Evolutionary conservation across 2,888 invertebrate genomes (phyloP), one percentile per base, ranked within the genome.

Genomic region (Ormyrus rosae): DNA sequence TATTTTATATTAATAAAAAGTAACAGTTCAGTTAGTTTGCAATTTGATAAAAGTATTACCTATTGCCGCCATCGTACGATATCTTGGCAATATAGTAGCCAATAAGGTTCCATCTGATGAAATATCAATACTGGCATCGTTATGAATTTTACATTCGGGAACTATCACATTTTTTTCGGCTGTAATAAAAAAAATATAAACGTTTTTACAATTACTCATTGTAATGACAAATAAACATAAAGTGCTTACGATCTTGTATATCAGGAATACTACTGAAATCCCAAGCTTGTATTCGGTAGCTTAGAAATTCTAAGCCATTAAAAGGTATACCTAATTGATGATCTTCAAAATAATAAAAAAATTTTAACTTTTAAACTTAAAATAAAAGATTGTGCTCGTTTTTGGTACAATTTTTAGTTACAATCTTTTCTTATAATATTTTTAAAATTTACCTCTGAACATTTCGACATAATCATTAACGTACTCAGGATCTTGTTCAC

Each of bases 71-170:
- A 94, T 94, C 34, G 95, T 92, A 83, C 95, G 93, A 56, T 94
- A 94, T 7, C 95, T 93, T 1, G 96, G 96, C 48, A 96, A 91
- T 82, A 96, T 92, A 0, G 96, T 95, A 7, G 96, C 96, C 82
- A 97, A 91, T 75, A 96, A 91, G 50, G 94, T 93, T 19, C 96
- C 96, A 89, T 96, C 96, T 81, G 94, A 93, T 10, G 96, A 96
- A 85, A 97, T 94, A 88, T 96, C 96, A 84, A 96, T 95, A 88
- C 96, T 96, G 50, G 96, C 96, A 88, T 97, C 96, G 88, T 96
- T 97, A 91, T 96, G 96, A 82, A 97, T 95, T 88, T 95, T 95
- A 90, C 96, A 96, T 85, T 95, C 94, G 53, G 93, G 92, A 7
- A 96, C 96, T 45, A 97, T 95, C 56, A 97, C 92, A 87, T 96